Evolutionary conservation across 2,797 vertebrate genomes (phyloP).

Genomic region (Eulemur coronatus): DNA sequence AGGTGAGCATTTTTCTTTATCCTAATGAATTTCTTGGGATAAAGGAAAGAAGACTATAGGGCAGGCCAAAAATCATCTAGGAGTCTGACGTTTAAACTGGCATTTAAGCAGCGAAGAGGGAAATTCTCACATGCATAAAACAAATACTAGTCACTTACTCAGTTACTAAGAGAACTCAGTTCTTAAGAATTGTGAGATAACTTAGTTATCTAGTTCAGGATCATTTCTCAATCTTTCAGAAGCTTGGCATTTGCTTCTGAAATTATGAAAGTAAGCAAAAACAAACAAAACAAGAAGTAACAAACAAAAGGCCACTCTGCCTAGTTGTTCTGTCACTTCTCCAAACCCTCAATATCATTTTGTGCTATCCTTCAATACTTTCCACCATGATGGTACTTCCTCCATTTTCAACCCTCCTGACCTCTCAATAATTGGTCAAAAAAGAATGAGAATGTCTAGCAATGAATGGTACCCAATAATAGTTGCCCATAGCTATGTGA

Average conservation of each 20-base stretch:
- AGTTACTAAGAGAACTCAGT: background rate
- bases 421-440: background rate
- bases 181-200: background rate
- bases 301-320: background rate
- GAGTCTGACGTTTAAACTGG: background rate
- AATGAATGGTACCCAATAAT: background rate
- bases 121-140: background rate
- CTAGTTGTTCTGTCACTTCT: background rate
- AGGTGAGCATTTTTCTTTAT: background rate
- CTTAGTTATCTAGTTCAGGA: background rate
- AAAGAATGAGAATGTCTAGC: background rate
- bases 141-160: background rate
- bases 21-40: background rate
- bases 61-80: background rate
- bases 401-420: background rate
- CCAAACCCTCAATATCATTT: background rate
- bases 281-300: background rate
- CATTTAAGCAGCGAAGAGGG: background rate
- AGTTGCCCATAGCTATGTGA: background rate
- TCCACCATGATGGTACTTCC: background rate
- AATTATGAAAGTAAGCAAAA: constrained; percentile 2
- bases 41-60: background rate
- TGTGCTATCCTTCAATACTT: background rate
- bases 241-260: background rate
- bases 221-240: background rate